These are phyloP conservation scores for Fabriciana adippe DNA, from an alignment of 2,888 invertebrate genomes.

Conservation along the genomic window DNA sequence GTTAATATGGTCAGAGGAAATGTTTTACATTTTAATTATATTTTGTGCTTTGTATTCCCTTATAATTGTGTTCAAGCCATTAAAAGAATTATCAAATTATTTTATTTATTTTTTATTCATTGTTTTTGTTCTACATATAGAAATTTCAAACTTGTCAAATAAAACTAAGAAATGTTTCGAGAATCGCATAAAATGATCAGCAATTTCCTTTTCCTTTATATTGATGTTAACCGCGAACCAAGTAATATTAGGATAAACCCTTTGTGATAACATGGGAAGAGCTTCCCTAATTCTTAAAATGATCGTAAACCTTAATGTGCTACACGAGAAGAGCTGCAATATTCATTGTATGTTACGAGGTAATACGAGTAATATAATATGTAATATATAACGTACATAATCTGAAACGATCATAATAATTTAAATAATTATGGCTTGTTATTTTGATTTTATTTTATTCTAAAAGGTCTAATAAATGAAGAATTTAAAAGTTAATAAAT, in stretches of 20 bases:
- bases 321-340: background rate
- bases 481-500: too few species aligned
- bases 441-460: too few species aligned
- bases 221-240: constrained; percentile 1
- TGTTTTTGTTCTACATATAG: background rate
- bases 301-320: constrained; percentile 1
- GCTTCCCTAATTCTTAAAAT: constrained; percentile 5
- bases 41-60: constrained; percentile 50
- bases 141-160: too few species aligned
- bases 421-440: too few species aligned
- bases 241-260: constrained; percentile 8
- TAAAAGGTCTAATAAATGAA: too few species aligned
- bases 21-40: constrained; percentile 41
- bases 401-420: too few species aligned
- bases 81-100: constrained; percentile 31
- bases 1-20: constrained; percentile 43
- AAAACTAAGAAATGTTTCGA: too few species aligned
- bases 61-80: constrained; percentile 43
- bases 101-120: constrained; percentile 17
- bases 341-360: background rate
- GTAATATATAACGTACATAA: too few species aligned
- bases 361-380: background rate
- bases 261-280: constrained; percentile 4
- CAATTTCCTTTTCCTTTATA: background rate
- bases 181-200: background rate